These are phyloP conservation scores for Ectemnius lituratus DNA, from an alignment of 2,888 invertebrate genomes.

Conservation along the genomic window DNA sequence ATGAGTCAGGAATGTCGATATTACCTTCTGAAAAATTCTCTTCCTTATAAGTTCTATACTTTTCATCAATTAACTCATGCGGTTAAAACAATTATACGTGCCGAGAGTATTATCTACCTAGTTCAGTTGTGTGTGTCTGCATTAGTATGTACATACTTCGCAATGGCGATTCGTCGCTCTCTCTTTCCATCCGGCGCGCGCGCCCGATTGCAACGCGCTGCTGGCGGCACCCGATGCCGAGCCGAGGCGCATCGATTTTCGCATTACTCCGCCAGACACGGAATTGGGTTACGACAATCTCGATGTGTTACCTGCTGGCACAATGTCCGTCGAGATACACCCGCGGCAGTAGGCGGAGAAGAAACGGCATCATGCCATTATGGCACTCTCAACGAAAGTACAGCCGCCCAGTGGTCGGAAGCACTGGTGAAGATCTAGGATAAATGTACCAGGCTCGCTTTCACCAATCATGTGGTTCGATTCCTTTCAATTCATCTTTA, in stretches of 20 bases:
- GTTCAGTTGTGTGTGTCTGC: too few species aligned
- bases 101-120: too few species aligned
- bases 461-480: not conserved
- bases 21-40: too few species aligned
- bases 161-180: too few species aligned
- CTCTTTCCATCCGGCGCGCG: too few species aligned
- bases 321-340: not conserved
- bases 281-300: constrained; percentile 10
- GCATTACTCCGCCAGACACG: constrained; percentile 3
- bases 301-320: constrained; percentile 1
- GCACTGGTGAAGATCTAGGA: not conserved
- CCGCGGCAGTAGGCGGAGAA: not conserved
- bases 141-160: too few species aligned
- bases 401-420: not conserved
- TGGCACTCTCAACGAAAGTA: not conserved
- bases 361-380: not conserved
- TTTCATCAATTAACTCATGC: too few species aligned
- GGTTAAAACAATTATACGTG: too few species aligned
- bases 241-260: constrained; percentile 2
- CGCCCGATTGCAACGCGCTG: too few species aligned
- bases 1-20: too few species aligned
- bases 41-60: too few species aligned
- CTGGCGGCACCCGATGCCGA: constrained; percentile 18
- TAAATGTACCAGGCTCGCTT: not conserved
- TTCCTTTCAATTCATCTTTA: not conserved